These are phyloP conservation scores for Spatulosminthurus flaviceps DNA, from an alignment of 2,888 invertebrate species.

Conservation along the genomic window DNA sequence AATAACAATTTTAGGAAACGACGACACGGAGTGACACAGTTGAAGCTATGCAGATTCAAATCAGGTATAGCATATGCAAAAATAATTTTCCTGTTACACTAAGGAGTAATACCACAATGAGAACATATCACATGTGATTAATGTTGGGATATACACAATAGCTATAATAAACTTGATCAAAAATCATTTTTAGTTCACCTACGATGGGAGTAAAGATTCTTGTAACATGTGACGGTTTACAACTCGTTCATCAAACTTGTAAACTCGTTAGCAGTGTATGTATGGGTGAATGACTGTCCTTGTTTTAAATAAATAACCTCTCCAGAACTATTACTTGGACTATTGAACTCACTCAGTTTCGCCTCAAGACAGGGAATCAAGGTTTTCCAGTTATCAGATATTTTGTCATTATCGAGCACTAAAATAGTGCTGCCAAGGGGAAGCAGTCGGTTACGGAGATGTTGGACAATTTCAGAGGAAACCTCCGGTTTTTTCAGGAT, in stretches of 20 bases:
- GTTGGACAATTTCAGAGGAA: slow-evolving; percentile 25
- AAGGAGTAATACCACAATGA: too few species aligned
- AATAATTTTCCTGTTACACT: too few species aligned
- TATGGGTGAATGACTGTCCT: slow-evolving; percentile 27
- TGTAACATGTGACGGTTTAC: background rate
- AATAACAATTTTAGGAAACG: too few species aligned
- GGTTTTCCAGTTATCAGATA: slow-evolving; percentile 20
- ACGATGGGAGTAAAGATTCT: too few species aligned
- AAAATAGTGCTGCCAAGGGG: slow-evolving; percentile 49
- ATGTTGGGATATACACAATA: too few species aligned
- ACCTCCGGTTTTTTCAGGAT: slow-evolving; percentile 36
- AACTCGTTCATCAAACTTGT: background rate
- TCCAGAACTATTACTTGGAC: background rate
- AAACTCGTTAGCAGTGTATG: background rate
- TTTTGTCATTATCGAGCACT: slow-evolving; percentile 22
- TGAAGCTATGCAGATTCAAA: too few species aligned
- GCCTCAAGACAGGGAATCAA: slow-evolving; percentile 30
- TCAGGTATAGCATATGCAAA: too few species aligned
- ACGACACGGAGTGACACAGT: too few species aligned
- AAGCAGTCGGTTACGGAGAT: slow-evolving; percentile 46
- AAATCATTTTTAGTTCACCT: too few species aligned
- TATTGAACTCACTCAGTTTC: slow-evolving; percentile 28
- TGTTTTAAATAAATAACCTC: slow-evolving; percentile 31
- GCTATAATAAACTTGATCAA: too few species aligned
- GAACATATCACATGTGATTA: too few species aligned